Evolutionary conservation across 2,113 vertebrate species (phyloP).

Genomic region (Eidolon helvum): DNA sequence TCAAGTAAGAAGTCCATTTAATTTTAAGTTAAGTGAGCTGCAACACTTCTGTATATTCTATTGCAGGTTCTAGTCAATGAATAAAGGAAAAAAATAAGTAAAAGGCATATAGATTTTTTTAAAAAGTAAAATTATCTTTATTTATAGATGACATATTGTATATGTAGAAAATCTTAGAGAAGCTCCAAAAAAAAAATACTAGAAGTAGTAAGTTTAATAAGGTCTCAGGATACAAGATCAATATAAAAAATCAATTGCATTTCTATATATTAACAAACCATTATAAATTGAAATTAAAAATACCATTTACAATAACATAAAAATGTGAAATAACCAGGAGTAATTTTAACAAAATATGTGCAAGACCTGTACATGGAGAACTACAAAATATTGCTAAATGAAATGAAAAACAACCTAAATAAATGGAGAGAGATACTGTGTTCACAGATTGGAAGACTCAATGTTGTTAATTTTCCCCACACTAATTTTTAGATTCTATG

Average conservation of each 20-base stretch:
- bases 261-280: constrained; percentile 44
- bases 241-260: constrained; percentile 35
- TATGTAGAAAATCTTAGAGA: constrained; percentile 46
- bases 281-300: constrained; percentile 50
- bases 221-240: constrained; percentile 43
- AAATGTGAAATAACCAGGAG: constrained; percentile 43
- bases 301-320: constrained; percentile 45
- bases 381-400: constrained; percentile 12
- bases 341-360: constrained; percentile 44
- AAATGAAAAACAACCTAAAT: constrained; percentile 34
- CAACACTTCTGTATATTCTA: background rate
- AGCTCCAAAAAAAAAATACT: constrained; percentile 4
- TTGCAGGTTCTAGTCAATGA: background rate
- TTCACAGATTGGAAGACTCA: background rate
- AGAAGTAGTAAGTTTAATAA: constrained; percentile 37
- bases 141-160: constrained; percentile 39
- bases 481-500: background rate
- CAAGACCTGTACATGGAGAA: background rate
- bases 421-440: background rate
- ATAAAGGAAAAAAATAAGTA: background rate
- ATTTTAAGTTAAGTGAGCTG: constrained; percentile 10
- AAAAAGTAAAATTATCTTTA: constrained; percentile 60
- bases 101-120: constrained; percentile 43
- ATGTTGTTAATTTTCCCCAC: background rate
- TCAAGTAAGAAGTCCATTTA: constrained; percentile 29